Evolutionary conservation across 1,140 invertebrate species (phyloP), one percentile per base, ranked within the genome.

Genomic region (Apocrypta bakeri): DNA sequence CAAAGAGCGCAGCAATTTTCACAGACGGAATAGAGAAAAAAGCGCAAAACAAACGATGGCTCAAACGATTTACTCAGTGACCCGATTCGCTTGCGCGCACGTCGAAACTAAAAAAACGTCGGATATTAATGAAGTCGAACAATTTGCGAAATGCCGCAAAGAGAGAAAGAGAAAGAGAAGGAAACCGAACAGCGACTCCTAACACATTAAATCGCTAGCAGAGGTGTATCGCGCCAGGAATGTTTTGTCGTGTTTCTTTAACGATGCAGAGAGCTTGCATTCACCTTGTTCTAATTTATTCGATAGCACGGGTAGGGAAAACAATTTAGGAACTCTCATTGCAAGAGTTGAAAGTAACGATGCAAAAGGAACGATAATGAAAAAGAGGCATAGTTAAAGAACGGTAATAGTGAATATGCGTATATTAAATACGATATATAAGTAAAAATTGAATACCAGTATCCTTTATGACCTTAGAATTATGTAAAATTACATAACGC

Each of bases 161-260:
- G 21, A 56, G 48, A 56, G 42, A 42, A 12, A 42, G 40, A 42
- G 42, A 48, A 17, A 17, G 42, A 48, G 42, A 48, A 17, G 21
- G n/a, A 24, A 56, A 21, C 14, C 14, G 48, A 42, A 21, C 40
- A 14, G 27, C n/a, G 2, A 27, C 3, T 17, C 48, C n/a, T 25
- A 33, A n/a, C 77, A 14, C 40, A 48, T 80, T 73, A 73, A 56
- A 72, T 61, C 29, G 79, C 24, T 17, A 25, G 31, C 68, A 25
- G 63, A 74, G 79, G 33, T 66, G 56, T 74, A 74, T 63, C 33
- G 21, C 72, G 56, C 24, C 12, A 14, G 25, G 71, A 82, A 82
- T 76, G 80, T 56, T 82, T 76, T 42, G 73, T 82, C 80, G 80
- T 73, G 27, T 76, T 76, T 76, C 63, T 82, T 82, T 37, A 76